These are phyloP conservation scores for Melanogrammus aeglefinus DNA, from an alignment of 2,797 vertebrate species.

Conservation along the genomic window DNA sequence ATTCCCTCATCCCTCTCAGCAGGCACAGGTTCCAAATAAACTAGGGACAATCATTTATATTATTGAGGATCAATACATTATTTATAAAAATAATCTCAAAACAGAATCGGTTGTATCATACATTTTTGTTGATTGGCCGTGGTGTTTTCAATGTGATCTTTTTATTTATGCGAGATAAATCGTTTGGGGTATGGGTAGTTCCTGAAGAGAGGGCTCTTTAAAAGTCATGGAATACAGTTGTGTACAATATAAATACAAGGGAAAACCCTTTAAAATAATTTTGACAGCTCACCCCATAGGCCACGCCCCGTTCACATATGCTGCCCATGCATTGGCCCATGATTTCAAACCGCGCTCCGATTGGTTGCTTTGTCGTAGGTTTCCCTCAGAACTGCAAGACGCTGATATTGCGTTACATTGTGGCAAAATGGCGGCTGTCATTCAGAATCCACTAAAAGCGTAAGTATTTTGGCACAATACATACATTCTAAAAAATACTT, in stretches of 20 bases:
- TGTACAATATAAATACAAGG: constrained; percentile 79
- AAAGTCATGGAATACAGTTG: constrained; percentile 57
- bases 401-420: constrained; percentile 99
- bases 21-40: neutral
- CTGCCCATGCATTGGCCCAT: constrained; percentile 74
- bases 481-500: constrained; percentile 54
- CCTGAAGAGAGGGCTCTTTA: constrained; percentile 48
- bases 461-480: constrained; percentile 85
- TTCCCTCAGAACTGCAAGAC: constrained; percentile 98
- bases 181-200: constrained; percentile 15
- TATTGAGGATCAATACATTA: neutral
- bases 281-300: constrained; percentile 91
- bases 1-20: neutral
- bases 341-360: constrained; percentile 73
- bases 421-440: constrained; percentile 99
- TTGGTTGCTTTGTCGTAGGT: constrained; percentile 83
- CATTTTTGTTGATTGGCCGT: neutral
- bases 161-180: neutral
- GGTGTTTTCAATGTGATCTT: neutral
- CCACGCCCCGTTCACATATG: constrained; percentile 73
- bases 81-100: neutral
- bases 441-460: constrained; percentile 99
- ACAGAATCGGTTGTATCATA: neutral
- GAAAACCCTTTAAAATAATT: constrained; percentile 94
- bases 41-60: neutral